These are phyloP conservation scores for Archips crataeganus DNA, from an alignment of 2,888 invertebrate genomes.

Conservation along the genomic window DNA sequence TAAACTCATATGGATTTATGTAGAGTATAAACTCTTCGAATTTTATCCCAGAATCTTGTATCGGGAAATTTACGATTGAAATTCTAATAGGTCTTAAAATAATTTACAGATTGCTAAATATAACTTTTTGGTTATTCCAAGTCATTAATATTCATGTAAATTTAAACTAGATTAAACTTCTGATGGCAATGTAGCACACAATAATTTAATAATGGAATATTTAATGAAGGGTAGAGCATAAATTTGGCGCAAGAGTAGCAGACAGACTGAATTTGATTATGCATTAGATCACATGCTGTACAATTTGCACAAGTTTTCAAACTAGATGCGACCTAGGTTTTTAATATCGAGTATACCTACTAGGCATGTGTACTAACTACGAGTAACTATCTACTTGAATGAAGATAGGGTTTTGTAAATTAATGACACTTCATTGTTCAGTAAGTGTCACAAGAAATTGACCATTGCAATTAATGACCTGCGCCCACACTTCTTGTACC, in stretches of 20 bases:
- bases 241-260: constrained; percentile 57
- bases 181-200: constrained; percentile 43
- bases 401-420: background rate
- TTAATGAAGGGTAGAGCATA: constrained; percentile 51
- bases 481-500: background rate
- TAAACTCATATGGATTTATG: no score
- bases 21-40: no score
- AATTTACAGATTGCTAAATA: background rate
- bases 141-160: constrained; percentile 22
- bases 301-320: constrained; percentile 41
- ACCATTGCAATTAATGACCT: background rate
- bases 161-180: constrained; percentile 20
- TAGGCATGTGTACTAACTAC: background rate
- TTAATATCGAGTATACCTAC: no score
- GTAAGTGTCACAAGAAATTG: background rate
- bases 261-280: constrained; percentile 62
- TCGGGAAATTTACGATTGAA: background rate
- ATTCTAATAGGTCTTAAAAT: background rate
- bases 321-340: background rate
- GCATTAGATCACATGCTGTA: constrained; percentile 59
- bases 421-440: background rate
- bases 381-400: background rate
- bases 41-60: background rate
- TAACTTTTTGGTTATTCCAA: constrained; percentile 12
- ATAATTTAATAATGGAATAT: constrained; percentile 50